Base-by-base conservation (phyloP, 2,113 vertebrate genomes). In the Anolis sagrei region DNA sequence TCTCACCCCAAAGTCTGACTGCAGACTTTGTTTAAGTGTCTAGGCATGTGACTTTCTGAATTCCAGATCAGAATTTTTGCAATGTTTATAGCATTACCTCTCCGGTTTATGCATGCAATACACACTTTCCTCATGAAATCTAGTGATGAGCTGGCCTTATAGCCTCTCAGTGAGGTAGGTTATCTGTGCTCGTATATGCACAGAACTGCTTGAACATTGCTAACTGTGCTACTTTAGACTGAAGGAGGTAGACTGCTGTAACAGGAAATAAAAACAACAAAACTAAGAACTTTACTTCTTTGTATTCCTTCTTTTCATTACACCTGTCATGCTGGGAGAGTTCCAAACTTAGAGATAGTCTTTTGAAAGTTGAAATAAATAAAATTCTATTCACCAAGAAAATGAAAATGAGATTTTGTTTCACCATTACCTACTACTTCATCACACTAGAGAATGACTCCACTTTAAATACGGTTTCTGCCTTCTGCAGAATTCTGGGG, bases 11-110 rank as follows among this genome's bases (percentile, higher is more conserved):
- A 91, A 76, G 36, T 8, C 79, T 85, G 1, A 0, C 79, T 88
- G 66, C 34, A 19, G 39, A 19, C 51, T 1, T 82, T 89, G 88
- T 92, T 89, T 82, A 82, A 87, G 27, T 79, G 78, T 39, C 23
- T 87, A 79, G 49, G 72, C 79, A 89, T 89, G 89, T 91, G 87
- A 80, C 87, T 92, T 88, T 91, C 81, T 84, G 84, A 87, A 85
- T 87, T 64, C 79, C 76, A 23, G 85, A 83, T 72, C 70, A 87
- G 54, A 73, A 79, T 91, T 92, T 44, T 92, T 86, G 86, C 83
- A 91, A 90, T 83, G 51, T 92, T 93, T 87, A 36, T 89, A 93
- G 88, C 29, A 89, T 90, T 91, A 88, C 83, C 89, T 76, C 84
- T 82, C 72, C 48, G 25, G n/a, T 68, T 69, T 25, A 68, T 32